Evolutionary conservation across 2,888 invertebrate species (phyloP), one percentile per base, ranked within the genome.

Genomic region (Acleris sparsana): DNA sequence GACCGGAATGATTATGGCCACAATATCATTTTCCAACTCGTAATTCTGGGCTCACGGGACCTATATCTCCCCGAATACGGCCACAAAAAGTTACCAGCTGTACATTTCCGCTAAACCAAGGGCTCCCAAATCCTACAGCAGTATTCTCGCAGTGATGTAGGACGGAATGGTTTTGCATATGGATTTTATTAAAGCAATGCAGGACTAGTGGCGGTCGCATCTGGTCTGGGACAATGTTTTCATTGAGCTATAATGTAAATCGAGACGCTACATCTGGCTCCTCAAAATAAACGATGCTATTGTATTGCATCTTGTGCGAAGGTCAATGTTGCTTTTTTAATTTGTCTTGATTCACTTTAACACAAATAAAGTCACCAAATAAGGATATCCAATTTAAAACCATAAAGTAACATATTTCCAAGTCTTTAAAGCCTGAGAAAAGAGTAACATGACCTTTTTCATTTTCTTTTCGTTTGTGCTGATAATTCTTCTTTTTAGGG

Each of bases 1-100:
- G 62, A 48, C 52, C 61, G 57, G 17, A 56, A 66, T 53, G 56
- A 66, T 66, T 62, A 66, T 61, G 61, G 62, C 43, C 44, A 65
- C 66, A 57, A 66, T 66, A 66, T 66, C 52, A 66, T 66, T 65
- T 65, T 57, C 66, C 62, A 52, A 39, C 51, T 44, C 52, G 64
- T 61, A 57, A 62, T 62, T 60, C 63, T 53, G 53, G 39, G 18
- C 65, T 29, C 49, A 29, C 55, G 51, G 49, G 60, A 18, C 53
- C 43, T 18, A n/a, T n/a, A 22, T 53, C 46, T 20, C n/a, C n/a
- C 18, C 48, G 18, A 25, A 53, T 16, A 22, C 39, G 60, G 44
- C 16, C n/a, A n/a, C 51, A n/a, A 25, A 7, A 20, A 51, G 4
- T 20, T 17, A 53, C 20, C 49, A 17, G 11, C 7, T n/a, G 11